These are phyloP conservation scores for Lydus trimaculatus DNA, from an alignment of 2,888 invertebrate genomes.

Conservation along the genomic window DNA sequence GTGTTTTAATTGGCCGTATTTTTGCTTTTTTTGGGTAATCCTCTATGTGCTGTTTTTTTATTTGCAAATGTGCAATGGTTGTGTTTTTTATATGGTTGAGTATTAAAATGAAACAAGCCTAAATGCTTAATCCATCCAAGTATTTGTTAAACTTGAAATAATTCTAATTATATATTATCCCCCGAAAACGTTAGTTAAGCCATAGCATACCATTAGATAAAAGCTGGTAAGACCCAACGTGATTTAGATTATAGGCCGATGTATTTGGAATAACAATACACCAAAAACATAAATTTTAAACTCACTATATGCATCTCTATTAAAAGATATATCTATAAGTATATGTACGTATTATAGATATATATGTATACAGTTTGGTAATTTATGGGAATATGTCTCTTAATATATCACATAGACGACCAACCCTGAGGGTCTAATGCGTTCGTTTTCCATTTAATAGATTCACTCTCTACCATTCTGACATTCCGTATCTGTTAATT, in stretches of 20 bases:
- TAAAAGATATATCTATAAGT: not conserved
- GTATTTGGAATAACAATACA: slow-evolving; percentile 14
- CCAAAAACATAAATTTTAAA: not conserved
- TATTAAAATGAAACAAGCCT: not conserved
- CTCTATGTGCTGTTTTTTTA: not conserved
- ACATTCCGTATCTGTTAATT: not conserved
- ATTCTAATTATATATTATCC: slow-evolving; percentile 12
- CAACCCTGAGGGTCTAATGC: not conserved
- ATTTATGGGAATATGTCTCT: not conserved
- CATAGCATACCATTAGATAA: slow-evolving; percentile 12
- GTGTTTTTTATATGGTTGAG: not conserved
- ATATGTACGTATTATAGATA: not conserved
- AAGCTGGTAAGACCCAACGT: slow-evolving; percentile 18
- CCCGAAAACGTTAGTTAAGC: slow-evolving; percentile 11
- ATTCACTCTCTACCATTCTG: not conserved
- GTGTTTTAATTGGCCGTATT: no score
- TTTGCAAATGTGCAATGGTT: not conserved
- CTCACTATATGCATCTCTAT: not conserved
- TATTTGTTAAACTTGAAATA: not conserved
- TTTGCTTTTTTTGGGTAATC: not conserved
- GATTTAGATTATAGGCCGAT: slow-evolving; percentile 13
- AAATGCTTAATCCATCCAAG: not conserved
- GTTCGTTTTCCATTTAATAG: not conserved
- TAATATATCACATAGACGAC: not conserved
- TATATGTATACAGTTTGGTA: not conserved